A percentile compares a stretch with the other conserved stretches of the same genome.
Conservation (phyloP, 2,888 invertebrate genomes). For the Rhodophaea formosa region DNA sequence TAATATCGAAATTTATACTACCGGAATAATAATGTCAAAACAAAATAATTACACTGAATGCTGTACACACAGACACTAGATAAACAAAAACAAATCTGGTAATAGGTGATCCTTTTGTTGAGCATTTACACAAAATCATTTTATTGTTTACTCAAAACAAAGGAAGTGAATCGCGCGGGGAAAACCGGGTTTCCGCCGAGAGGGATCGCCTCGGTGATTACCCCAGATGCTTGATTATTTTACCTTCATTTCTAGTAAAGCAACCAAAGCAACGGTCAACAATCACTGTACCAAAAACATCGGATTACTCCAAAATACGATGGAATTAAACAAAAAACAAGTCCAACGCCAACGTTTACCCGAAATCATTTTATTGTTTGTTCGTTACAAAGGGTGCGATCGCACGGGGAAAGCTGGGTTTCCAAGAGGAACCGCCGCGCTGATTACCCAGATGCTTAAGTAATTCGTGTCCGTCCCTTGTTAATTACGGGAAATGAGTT, state of each 20-base stretch:
- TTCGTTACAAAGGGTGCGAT: conserved; percentile 47
- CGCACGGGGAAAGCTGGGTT: conserved; percentile 56
- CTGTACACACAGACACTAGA: too few species aligned
- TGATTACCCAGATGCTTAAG: conserved; percentile 67
- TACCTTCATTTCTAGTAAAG: background rate
- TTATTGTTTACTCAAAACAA: conserved; percentile 47
- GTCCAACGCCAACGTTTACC: conserved; percentile 25
- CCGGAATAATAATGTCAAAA: too few species aligned
- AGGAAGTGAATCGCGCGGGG: conserved; percentile 46
- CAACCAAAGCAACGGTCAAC: background rate
- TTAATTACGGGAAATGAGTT: conserved; percentile 73
- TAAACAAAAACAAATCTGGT: background rate
- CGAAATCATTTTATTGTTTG: conserved; percentile 46
- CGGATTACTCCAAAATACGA: background rate
- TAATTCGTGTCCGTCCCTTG: conserved; percentile 66
- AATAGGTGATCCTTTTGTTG: conserved; percentile 17
- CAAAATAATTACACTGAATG: too few species aligned
- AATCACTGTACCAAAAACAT: background rate
- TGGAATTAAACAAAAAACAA: conserved; percentile 18
- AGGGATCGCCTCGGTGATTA: conserved; percentile 45
- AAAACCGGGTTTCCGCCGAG: conserved; percentile 53
- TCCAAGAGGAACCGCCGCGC: conserved; percentile 37
- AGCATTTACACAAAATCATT: conserved; percentile 30
- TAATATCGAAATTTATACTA: too few species aligned
- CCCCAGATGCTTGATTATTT: conserved; percentile 48